Base-by-base conservation (phyloP, 1,140 invertebrate species). In the Aphelenchoides avenae region DNA sequence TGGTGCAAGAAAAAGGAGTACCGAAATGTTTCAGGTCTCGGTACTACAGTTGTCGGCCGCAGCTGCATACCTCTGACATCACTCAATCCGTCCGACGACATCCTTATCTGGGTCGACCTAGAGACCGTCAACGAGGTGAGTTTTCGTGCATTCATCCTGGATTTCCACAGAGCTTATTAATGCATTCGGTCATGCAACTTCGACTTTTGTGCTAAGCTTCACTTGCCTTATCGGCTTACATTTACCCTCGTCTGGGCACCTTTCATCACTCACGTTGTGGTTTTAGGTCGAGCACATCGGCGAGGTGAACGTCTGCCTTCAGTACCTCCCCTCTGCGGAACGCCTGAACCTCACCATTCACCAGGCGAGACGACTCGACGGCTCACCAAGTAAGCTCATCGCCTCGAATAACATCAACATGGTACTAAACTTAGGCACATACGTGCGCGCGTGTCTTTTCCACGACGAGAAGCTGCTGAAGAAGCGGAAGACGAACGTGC, bases 391-490 rank as follows among this genome's bases (percentile, higher is more conserved):
- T n/a, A 24, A 54, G 1, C 15, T 9, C 60, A 15, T 61, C 27
- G 52, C 24, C n/a, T 11, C 11, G n/a, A 41, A n/a, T 22, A 64
- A 27, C 2, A n/a, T 24, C 18, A 33, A 5, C 26, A 36, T 27
- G 63, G 55, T 57, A 57, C 31, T 56, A 11, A 42, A 42, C 29
- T 15, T 22, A 47, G 55, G 63, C 29, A 39, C 58, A 18, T 57
- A 61, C 36, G 55, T 57, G 7, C 55, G 55, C 24, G 30, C 56
- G 9, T 41, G 27, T 13, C 55, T 57, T 27, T 33, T 57, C 26
- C 34, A 39, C 30, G 54, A 57, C 9, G 55, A 57, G 36, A 61
- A 57, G 18, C 40, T 57, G 37, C 44, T 57, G 60, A 57, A 57
- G 20, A 58, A 61, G 31, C 55, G 55, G 40, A 57, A 57, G 33